These are phyloP conservation scores for Heliconius melpomene DNA, from an alignment of 1,140 invertebrate genomes.

Conservation along the genomic window DNA sequence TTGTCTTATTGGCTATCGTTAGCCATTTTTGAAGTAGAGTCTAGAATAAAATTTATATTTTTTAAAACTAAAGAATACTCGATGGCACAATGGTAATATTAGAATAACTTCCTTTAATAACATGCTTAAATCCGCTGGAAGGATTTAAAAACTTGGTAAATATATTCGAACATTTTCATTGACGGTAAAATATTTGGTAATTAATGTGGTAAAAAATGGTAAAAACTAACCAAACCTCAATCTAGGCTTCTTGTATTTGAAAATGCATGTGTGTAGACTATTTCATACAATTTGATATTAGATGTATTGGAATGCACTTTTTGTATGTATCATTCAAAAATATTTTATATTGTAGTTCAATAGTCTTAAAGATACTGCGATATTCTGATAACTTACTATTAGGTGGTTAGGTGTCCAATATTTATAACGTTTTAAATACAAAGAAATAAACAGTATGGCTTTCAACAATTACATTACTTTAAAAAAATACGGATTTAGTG, in stretches of 20 bases:
- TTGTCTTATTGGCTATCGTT: too few species aligned
- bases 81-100: constrained; percentile 1
- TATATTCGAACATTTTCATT: not conserved
- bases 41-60: constrained; percentile 33
- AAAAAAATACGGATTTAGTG: not conserved
- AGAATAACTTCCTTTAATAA: constrained; percentile 12
- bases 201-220: constrained; percentile 3
- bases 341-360: constrained; percentile 13
- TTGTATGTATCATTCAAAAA: constrained; percentile 2
- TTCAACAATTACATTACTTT: not conserved
- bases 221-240: not conserved
- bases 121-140: constrained; percentile 25
- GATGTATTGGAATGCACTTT: not conserved
- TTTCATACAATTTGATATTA: constrained; percentile 14
- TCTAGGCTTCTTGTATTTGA: not conserved
- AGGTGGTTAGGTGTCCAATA: constrained; percentile 10
- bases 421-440: constrained; percentile 6
- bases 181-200: not conserved
- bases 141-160: not conserved
- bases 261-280: not conserved
- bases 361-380: not conserved
- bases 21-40: constrained; percentile 24
- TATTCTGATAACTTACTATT: constrained; percentile 10
- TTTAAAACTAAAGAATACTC: constrained; percentile 20
- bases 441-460: not conserved